phyloP scores from a whole-genome alignment of 30 jellyfish, hydroid and myxozoan species.

The Hydra vulgaris region DNA sequence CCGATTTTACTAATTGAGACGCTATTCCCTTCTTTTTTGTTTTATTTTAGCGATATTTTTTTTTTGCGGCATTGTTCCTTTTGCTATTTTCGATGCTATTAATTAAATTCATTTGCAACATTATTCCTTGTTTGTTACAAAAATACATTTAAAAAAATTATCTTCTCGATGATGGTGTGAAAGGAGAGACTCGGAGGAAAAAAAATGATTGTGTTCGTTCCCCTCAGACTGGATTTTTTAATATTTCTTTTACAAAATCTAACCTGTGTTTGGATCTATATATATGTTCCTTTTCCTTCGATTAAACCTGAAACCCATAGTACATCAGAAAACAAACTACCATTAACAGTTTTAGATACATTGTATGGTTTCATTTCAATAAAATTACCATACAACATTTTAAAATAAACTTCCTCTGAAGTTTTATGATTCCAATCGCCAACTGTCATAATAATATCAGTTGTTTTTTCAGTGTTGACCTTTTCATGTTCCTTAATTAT shows the following conservation, averaged over 20 bases:
- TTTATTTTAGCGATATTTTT: no score
- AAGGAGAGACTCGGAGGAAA: no score
- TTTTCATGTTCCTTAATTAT: constrained; percentile 70
- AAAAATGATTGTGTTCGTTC: neutral
- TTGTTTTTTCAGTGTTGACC: constrained; percentile 32
- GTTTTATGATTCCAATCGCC: constrained; percentile 97
- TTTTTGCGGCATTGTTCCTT: no score
- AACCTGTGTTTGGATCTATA: constrained; percentile 64
- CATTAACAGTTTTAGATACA: constrained; percentile 62
- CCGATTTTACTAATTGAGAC: no score
- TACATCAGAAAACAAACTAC: constrained; percentile 70
- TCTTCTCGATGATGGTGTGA: no score
- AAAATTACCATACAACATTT: constrained; percentile 67
- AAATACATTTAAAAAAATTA: no score
- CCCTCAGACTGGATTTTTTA: no score
- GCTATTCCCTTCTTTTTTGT: no score
- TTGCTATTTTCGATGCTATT: no score
- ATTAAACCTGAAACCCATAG: constrained; percentile 93
- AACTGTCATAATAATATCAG: constrained; percentile 75
- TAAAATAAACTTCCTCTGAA: constrained; percentile 66
- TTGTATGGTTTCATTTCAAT: constrained; percentile 32
- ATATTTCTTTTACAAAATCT: no score
- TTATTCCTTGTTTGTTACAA: no score
- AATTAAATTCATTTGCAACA: no score
- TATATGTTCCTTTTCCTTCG: constrained; percentile 78